These are phyloP conservation scores for Frankliniella intonsa DNA, from an alignment of 2,888 invertebrate species.

Conservation along the genomic window DNA sequence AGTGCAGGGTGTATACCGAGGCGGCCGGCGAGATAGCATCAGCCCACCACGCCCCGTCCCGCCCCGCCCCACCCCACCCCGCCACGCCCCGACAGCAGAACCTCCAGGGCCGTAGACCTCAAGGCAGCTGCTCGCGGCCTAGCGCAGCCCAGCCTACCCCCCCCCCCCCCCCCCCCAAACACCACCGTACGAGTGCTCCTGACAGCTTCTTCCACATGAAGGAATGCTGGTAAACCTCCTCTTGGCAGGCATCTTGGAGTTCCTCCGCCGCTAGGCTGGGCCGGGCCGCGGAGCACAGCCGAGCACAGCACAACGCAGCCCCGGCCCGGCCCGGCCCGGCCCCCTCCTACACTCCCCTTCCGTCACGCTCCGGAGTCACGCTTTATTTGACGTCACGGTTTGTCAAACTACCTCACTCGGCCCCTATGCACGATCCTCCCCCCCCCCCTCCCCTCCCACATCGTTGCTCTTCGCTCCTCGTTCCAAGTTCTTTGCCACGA, in stretches of 20 bases:
- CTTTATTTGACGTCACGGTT: neutral
- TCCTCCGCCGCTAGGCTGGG: neutral
- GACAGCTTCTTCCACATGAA: conserved; percentile 24
- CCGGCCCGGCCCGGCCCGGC: neutral
- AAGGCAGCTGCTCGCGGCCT: no score
- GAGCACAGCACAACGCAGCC: neutral
- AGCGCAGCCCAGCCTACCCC: neutral
- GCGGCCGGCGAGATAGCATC: neutral
- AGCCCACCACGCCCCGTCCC: neutral
- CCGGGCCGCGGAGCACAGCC: neutral
- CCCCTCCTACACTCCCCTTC: neutral
- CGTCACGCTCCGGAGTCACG: neutral
- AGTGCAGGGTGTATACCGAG: neutral
- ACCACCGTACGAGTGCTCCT: neutral
- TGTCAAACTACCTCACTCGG: no score
- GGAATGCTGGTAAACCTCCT: conserved; percentile 19
- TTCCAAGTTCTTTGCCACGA: no score
- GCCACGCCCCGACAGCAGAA: neutral
- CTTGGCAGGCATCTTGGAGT: neutral
- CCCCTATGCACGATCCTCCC: no score
- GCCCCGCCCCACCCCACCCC: neutral
- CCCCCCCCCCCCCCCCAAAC: neutral
- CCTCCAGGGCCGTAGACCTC: neutral
- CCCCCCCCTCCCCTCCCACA: no score
- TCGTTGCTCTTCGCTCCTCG: no score